These are phyloP conservation scores for Nerophis lumbriciformis DNA, from an alignment of 2,113 vertebrate species.

Conservation along the genomic window DNA sequence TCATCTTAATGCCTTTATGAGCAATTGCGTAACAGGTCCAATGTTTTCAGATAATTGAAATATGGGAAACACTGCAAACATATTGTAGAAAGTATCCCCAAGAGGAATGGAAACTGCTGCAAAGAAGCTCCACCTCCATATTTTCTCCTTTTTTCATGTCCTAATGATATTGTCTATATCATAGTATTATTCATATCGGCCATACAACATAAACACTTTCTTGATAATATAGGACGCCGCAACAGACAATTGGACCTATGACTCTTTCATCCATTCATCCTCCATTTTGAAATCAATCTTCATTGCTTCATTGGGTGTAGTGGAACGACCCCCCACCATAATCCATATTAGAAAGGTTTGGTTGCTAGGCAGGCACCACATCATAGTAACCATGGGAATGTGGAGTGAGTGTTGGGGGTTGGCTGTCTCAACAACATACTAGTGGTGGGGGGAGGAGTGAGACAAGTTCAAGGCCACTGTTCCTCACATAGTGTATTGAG, in stretches of 20 bases:
- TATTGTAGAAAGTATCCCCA: too few species aligned
- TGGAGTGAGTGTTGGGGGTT: conserved; percentile 55
- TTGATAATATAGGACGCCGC: neutral
- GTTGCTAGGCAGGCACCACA: conserved; percentile 68
- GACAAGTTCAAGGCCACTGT: conserved; percentile 67
- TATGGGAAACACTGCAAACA: too few species aligned
- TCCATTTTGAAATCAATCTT: conserved; percentile 15
- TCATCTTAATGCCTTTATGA: too few species aligned
- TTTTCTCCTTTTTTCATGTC: neutral
- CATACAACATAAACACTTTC: neutral
- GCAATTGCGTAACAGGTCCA: too few species aligned
- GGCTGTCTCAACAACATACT: conserved; percentile 41
- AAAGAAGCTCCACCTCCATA: neutral
- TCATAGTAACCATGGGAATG: conserved; percentile 67
- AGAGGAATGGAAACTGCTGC: too few species aligned
- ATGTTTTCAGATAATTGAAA: too few species aligned
- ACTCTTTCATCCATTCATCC: conserved; percentile 27
- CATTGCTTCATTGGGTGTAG: conserved; percentile 12
- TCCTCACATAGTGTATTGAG: conserved; percentile 32
- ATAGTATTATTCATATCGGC: neutral
- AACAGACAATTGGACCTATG: neutral
- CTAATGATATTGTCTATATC: neutral
- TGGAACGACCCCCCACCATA: conserved; percentile 34
- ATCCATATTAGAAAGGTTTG: conserved; percentile 36
- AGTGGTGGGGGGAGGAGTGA: conserved; percentile 46